These are phyloP conservation scores for Troides oblongomaculatus DNA, from an alignment of 2,888 invertebrate species.

Conservation along the genomic window DNA sequence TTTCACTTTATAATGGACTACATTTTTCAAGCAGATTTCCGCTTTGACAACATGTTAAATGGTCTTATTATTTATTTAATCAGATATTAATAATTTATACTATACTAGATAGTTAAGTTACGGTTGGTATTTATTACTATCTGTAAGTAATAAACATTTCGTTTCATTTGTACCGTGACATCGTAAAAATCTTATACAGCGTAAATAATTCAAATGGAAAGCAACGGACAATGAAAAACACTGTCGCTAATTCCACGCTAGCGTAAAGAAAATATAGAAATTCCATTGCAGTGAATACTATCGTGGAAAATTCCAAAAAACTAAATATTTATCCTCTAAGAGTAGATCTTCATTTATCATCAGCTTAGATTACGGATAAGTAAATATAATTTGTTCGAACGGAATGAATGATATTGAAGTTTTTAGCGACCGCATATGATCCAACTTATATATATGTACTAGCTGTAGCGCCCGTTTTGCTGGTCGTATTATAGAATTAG, in stretches of 20 bases:
- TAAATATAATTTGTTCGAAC: too few relatives aligned
- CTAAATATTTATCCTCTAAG: neutral
- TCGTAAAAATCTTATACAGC: neutral
- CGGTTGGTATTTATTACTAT: neutral
- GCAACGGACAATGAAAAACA: neutral
- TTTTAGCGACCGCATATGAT: too few relatives aligned
- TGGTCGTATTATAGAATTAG: too few relatives aligned
- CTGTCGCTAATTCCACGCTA: slow-evolving; percentile 1
- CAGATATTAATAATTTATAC: neutral
- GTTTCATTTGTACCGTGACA: neutral
- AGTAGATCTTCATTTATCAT: too few relatives aligned
- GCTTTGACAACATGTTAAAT: neutral
- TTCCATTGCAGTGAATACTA: neutral
- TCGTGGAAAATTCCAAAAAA: neutral
- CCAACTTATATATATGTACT: neutral
- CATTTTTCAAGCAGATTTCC: too few relatives aligned
- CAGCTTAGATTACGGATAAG: too few relatives aligned
- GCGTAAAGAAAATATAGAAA: neutral
- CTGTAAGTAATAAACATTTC: neutral
- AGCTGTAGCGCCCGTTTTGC: too few relatives aligned
- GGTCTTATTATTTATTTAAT: neutral
- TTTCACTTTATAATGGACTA: too few relatives aligned
- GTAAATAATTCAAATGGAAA: slow-evolving; percentile 7
- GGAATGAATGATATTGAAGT: too few relatives aligned
- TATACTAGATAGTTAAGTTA: neutral